Evolutionary conservation across 30 jellyfish, hydroid and myxozoan species (phyloP).

Genomic region (Aurelia coerulea): DNA sequence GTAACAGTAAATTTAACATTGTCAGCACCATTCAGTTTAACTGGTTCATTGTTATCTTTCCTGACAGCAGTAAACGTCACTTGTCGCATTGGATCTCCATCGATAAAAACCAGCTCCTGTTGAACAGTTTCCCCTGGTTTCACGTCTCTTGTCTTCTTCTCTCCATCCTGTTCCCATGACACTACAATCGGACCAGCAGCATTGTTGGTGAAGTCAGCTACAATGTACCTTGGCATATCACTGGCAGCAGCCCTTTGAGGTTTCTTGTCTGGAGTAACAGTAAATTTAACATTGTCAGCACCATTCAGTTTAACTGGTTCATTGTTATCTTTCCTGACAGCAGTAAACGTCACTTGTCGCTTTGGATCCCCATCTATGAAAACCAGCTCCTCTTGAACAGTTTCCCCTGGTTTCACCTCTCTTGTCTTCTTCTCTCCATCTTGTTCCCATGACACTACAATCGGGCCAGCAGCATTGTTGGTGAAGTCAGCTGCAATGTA

Average conservation of each 20-base stretch:
- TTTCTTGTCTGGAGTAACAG: too few relatives aligned
- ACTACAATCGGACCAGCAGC: slow-evolving; percentile 32
- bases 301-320: too few relatives aligned
- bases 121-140: background rate
- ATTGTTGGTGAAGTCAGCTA: slow-evolving; percentile 23
- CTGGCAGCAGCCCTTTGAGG: background rate
- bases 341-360: too few relatives aligned
- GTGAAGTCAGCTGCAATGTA: too few relatives aligned
- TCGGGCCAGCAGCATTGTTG: too few relatives aligned
- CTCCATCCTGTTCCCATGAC: background rate
- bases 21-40: background rate
- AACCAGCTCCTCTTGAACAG: too few relatives aligned
- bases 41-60: background rate
- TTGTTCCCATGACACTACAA: too few relatives aligned
- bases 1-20: background rate
- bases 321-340: too few relatives aligned
- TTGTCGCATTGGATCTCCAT: background rate
- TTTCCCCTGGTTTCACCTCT: too few relatives aligned
- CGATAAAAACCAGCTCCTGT: background rate
- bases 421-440: too few relatives aligned
- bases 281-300: too few relatives aligned
- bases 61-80: background rate
- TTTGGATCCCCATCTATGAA: too few relatives aligned
- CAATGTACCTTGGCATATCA: slow-evolving; percentile 7
- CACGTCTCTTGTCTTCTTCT: background rate